These are phyloP conservation scores for Eristalinus sepulchralis DNA, from an alignment of 2,888 invertebrate species.

Conservation along the genomic window DNA sequence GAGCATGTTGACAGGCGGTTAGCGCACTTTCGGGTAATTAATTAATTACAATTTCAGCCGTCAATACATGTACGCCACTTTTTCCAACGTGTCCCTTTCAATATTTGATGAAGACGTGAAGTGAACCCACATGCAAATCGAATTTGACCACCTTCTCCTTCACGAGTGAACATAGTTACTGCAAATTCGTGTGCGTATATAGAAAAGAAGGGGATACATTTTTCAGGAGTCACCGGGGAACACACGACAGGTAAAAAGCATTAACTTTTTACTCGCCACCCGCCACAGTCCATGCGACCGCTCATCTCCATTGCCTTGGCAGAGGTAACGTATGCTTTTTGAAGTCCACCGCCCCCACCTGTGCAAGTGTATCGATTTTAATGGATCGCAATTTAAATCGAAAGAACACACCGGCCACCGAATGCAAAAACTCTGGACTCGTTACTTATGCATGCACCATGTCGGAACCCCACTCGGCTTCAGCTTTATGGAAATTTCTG, in stretches of 20 bases:
- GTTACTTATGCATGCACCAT: constrained; percentile 61
- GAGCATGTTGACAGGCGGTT: constrained; percentile 24
- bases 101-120: constrained; percentile 38
- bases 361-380: constrained; percentile 46
- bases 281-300: constrained; percentile 14
- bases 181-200: neutral
- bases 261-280: constrained; percentile 54
- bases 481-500: constrained; percentile 51
- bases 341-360: neutral
- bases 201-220: neutral
- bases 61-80: neutral
- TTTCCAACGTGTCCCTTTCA: neutral
- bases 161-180: neutral
- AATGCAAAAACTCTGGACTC: constrained; percentile 56
- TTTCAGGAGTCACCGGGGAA: constrained; percentile 29
- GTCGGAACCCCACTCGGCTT: constrained; percentile 25
- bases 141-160: constrained; percentile 8
- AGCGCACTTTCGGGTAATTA: neutral
- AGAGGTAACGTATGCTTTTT: constrained; percentile 18
- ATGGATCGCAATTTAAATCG: constrained; percentile 65
- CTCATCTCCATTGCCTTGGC: neutral
- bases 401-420: constrained; percentile 57
- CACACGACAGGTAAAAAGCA: constrained; percentile 62
- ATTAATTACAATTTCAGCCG: neutral
- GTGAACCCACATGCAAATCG: neutral